Base-by-base conservation (phyloP, 2,888 invertebrate species). In the Drosophila longiperda region DNA sequence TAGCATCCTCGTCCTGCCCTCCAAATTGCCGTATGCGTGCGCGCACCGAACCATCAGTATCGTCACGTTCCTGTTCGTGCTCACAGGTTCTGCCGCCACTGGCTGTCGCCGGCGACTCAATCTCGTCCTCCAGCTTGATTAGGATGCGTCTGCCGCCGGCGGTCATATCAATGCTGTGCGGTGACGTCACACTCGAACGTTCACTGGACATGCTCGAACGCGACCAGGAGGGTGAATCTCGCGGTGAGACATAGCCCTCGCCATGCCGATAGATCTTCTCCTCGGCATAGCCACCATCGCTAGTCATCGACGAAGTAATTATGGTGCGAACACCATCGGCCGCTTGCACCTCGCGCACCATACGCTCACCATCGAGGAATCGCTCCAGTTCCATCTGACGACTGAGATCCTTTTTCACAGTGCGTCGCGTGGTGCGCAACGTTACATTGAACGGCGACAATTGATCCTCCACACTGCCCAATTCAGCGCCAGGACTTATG, bases 361-460 rank as follows among this genome's bases (percentile, higher is more conserved):
- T 92, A 95, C 96, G 89, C 91, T 97, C 96, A 78, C 96, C 96
- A 91, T 96, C 96, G 54, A 96, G 95, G 80, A 95, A 94, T 85
- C 95, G 95, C 9, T 84, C 89, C 71, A 80, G 49, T 71, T 91
- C 75, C 89, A 83, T 83, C 75, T 91, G 68, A 66, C 87, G 55
- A 66, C 86, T 73, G 53, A 86, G 60, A 53, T 80, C 63, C 71
- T 73, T 74, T 15, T 80, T 90, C 6, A 78, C 72, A 8, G 73
- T 80, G 15, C 89, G 79, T 15, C 87, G 74, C n/a, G 82, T 80
- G 54, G 82, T 84, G 54, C 91, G 89, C 40, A 91, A 54, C 3
- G 91, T 91, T 5, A 91, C 91, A 78, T 91, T 91, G 32, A 91
- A 91, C 0, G 91, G 91, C 66, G 91, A 82, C 32, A 89, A 26